Conservation (phyloP, 2,797 vertebrate species). For the Lophotriccus pileatus region DNA sequence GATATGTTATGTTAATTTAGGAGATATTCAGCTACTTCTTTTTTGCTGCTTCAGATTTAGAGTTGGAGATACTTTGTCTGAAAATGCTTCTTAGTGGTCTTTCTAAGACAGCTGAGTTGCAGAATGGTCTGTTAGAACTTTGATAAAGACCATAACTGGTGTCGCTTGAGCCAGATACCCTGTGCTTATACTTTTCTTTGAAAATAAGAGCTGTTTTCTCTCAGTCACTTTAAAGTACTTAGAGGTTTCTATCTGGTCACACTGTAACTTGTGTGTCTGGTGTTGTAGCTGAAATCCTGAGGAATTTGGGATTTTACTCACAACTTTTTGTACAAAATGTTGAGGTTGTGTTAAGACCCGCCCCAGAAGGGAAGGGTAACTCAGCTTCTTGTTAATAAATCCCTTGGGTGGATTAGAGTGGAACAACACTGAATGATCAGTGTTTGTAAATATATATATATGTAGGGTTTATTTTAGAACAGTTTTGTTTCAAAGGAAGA, state of each 20-base stretch:
- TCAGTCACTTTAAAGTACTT: background rate
- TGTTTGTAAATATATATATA: too few species aligned
- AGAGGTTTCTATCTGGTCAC: background rate
- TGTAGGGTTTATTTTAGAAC: too few species aligned
- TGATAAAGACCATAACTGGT: background rate
- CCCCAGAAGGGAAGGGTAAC: too few species aligned
- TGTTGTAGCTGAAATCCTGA: background rate
- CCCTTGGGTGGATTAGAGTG: too few species aligned
- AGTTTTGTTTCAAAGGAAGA: too few species aligned
- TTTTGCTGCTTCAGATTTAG: background rate
- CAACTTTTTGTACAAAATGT: background rate
- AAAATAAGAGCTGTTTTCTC: background rate
- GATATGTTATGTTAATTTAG: background rate
- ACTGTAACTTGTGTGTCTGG: background rate
- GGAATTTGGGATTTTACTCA: background rate
- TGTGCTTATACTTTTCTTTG: background rate
- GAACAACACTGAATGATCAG: too few species aligned
- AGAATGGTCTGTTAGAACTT: background rate
- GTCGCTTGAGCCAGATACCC: background rate
- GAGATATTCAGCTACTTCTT: background rate
- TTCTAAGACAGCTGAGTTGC: background rate
- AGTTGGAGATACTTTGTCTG: background rate
- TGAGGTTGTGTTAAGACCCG: background rate
- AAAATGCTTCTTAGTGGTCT: background rate
- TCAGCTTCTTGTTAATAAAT: too few species aligned